Evolutionary conservation across 2,113 vertebrate species (phyloP).

Genomic region (Desmodus rotundus): DNA sequence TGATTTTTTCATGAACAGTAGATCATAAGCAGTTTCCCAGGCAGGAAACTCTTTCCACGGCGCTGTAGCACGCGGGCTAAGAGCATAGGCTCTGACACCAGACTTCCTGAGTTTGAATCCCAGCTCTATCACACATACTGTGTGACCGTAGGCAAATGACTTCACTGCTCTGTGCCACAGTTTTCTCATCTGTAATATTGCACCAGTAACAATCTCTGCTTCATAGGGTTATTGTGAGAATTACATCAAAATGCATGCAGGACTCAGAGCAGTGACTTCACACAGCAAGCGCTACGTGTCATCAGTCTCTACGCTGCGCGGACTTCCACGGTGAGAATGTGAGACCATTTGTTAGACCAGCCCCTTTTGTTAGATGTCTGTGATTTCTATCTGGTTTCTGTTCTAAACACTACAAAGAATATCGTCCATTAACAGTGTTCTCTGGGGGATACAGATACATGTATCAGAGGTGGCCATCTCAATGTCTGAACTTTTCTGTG

Average conservation of each 20-base stretch:
- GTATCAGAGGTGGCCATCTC: neutral
- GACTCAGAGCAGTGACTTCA: neutral
- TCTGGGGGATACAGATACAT: neutral
- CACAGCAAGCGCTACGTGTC: neutral
- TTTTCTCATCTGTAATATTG: neutral
- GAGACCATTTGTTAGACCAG: neutral
- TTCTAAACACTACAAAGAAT: neutral
- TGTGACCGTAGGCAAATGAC: neutral
- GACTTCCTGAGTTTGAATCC: neutral
- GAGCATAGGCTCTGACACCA: neutral
- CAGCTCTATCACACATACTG: neutral
- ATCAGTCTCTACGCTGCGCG: neutral
- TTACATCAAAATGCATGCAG: neutral
- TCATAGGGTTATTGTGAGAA: neutral
- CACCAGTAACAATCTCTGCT: neutral
- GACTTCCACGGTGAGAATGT: neutral
- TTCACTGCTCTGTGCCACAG: no score
- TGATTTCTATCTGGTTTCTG: neutral
- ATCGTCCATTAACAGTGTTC: neutral
- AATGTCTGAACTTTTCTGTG: neutral
- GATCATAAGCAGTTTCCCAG: constrained; percentile 15
- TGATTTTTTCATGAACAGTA: neutral
- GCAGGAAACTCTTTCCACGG: neutral
- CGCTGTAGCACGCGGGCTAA: neutral
- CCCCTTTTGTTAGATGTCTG: neutral